phyloP scores from a whole-genome alignment of 2,113 vertebrate genomes.

The Platysternon megacephalum region DNA sequence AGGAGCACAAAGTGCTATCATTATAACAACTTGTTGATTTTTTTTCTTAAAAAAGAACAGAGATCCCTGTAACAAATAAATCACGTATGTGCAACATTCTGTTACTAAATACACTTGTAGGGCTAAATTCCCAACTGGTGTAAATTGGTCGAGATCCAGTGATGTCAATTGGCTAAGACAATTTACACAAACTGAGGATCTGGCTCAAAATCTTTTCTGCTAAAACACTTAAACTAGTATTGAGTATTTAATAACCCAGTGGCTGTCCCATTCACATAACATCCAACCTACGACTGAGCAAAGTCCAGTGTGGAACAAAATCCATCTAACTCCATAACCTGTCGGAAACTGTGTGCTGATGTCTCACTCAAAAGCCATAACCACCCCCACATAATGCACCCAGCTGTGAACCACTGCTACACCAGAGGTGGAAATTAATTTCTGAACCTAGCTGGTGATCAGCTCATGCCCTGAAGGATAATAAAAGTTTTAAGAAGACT shows the following conservation, averaged over 20 bases:
- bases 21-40: background rate
- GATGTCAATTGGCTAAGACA: background rate
- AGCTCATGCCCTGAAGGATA: background rate
- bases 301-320: rapidly evolving
- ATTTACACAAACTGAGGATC: background rate
- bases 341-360: background rate
- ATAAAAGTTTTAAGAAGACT: background rate
- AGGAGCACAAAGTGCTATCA: background rate
- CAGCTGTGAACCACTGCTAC: background rate
- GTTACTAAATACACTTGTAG: background rate
- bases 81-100: background rate
- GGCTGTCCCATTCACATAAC: background rate
- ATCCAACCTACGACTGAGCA: background rate
- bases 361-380: background rate
- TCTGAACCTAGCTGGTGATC: background rate
- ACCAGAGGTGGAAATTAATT: background rate
- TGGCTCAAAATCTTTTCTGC: background rate
- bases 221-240: background rate
- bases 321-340: background rate
- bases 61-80: background rate
- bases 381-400: background rate
- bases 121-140: background rate
- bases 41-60: background rate
- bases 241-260: background rate
- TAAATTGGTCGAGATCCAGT: background rate